Evolutionary conservation across 2,797 vertebrate species (phyloP), one percentile per base, ranked within the genome.

Genomic region (Acipenser transmontanus): DNA sequence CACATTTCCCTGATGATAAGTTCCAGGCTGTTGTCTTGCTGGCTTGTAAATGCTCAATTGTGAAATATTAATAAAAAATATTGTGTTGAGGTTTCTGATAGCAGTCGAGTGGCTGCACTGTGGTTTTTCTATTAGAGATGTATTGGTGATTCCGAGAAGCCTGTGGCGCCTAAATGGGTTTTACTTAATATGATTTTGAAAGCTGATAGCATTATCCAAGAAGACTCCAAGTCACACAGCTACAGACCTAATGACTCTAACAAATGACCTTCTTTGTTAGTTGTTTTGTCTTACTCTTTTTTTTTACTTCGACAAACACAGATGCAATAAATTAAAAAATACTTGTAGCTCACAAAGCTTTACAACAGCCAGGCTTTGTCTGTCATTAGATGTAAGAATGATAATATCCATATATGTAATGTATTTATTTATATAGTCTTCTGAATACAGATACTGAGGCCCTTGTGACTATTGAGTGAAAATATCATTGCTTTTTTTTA

Each of bases 61-160:
- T 96, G 86, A 95, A 95, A 96, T 95, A 95, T 96, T 94, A 95
- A 96, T 94, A 89, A 68, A 75, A 80, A 87, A 88, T 92, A 89
- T 89, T 85, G 87, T 89, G 77, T 87, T 92, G 85, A 82, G 90
- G 86, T 87, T 88, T 90, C 87, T 87, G 85, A 88, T 85, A 88
- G 88, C 81, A 82, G 85, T 83, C 83, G 81, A 84, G 89, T 85
- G 89, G 85, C 83, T 92, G 80, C 85, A 80, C 72, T 85, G 82
- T 9, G 83, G 34, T 85, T 84, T 90, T 80, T 83, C 85, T 84
- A 85, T 87, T 80, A 78, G 79, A 81, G 77, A 77, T 84, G 81
- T 85, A 89, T 88, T 82, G 83, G 82, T 78, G 74, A 88, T 95
- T 95, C 93, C 82, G 85, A 93, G 93, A 95, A 94, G 75, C 74